phyloP scores from a whole-genome alignment of 1,140 invertebrate genomes.

The Megathymus violae region DNA sequence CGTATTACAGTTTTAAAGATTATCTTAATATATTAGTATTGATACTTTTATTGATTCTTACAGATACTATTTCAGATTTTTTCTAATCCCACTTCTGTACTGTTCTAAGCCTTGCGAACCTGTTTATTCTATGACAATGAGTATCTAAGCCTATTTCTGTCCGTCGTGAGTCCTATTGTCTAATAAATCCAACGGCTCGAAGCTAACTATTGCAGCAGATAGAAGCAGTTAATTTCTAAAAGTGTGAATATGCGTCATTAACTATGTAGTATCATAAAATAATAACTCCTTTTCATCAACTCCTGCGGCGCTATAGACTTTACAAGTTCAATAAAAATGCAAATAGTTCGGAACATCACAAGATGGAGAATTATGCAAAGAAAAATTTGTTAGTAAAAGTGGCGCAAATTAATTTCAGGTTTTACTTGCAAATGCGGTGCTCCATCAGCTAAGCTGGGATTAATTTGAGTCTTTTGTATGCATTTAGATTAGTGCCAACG shows the following conservation, averaged over 20 bases:
- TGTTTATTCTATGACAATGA: too few species aligned
- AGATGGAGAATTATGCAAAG: constrained; percentile 18
- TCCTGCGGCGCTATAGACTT: constrained; percentile 2
- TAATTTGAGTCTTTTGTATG: not conserved
- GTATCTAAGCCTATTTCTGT: too few species aligned
- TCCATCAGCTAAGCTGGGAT: not conserved
- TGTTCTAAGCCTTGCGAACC: too few species aligned
- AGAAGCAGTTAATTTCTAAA: not conserved
- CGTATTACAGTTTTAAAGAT: too few species aligned
- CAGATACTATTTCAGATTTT: too few species aligned
- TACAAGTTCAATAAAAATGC: constrained; percentile 29
- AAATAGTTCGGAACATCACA: constrained; percentile 21
- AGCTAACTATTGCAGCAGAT: not conserved
- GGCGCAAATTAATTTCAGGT: constrained; percentile 7
- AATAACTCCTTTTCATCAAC: not conserved
- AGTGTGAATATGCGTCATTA: not conserved
- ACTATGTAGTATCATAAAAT: not conserved
- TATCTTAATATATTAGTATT: too few species aligned
- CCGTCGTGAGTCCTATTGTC: too few species aligned
- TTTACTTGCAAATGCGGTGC: constrained; percentile 1
- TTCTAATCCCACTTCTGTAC: too few species aligned
- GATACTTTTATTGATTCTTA: too few species aligned
- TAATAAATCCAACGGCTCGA: too few species aligned
- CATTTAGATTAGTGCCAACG: not conserved
- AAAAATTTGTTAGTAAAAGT: constrained; percentile 23